Evolutionary conservation across 53 echinoderm and acorn worm species (phyloP).

Genomic region (Astropecten irregularis): DNA sequence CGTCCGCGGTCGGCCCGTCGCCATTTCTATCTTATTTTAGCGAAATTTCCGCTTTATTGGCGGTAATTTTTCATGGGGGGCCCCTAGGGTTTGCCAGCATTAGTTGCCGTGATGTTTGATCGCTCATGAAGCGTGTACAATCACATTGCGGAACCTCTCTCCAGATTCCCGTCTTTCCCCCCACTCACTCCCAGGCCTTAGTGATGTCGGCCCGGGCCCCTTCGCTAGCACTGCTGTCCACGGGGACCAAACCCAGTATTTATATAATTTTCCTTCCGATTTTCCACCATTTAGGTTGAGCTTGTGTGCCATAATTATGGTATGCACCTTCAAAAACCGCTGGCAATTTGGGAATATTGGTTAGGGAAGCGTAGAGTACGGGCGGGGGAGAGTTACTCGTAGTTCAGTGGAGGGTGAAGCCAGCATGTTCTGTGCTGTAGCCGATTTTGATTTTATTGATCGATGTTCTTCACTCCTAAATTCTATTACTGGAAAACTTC

Average conservation of each 20-base stretch:
- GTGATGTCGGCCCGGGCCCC: too few relatives aligned
- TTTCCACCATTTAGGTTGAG: conserved; percentile 59
- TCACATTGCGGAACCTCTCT: conserved; percentile 21
- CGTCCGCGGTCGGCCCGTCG: neutral
- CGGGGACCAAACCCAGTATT: conserved; percentile 23
- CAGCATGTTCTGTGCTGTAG: neutral
- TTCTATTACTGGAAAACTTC: conserved; percentile 31
- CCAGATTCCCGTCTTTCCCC: neutral
- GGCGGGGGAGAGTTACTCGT: conserved; percentile 4
- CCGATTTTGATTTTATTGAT: neutral
- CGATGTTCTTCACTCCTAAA: conserved; percentile 30
- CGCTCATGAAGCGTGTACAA: conserved; percentile 56
- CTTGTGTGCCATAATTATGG: conserved; percentile 53
- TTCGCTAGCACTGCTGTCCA: too few relatives aligned
- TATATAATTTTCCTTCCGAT: conserved; percentile 62
- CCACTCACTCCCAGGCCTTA: too few relatives aligned
- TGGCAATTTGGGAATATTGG: conserved; percentile 40
- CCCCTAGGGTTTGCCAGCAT: conserved; percentile 40
- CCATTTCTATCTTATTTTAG: conserved; percentile 53
- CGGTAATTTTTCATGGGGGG: conserved; percentile 46
- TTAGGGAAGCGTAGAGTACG: conserved; percentile 6
- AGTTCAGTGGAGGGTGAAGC: neutral
- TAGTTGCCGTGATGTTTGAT: conserved; percentile 58
- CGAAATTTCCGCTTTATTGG: conserved; percentile 49
- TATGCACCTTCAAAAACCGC: conserved; percentile 27